Evolutionary conservation across 2,888 invertebrate genomes (phyloP).

Genomic region (Notodonta dromedarius): DNA sequence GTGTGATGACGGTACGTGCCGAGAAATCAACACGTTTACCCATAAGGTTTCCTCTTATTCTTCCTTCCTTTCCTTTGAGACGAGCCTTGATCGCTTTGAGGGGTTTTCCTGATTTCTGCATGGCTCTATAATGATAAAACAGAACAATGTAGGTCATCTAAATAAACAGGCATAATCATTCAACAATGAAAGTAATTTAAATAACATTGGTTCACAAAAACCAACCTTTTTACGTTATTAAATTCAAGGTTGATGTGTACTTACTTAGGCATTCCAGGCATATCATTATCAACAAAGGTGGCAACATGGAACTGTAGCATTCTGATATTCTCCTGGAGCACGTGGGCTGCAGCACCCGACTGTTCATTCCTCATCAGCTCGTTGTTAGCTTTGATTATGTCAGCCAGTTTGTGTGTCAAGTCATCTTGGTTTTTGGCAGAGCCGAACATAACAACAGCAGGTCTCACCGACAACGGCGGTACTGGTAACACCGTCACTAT

Average conservation of each 20-base stretch:
- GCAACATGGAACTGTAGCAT: constrained; percentile 99
- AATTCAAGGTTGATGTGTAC: constrained; percentile 29
- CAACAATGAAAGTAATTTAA: not conserved
- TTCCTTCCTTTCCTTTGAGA: constrained; percentile 98
- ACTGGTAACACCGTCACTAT: constrained; percentile 98
- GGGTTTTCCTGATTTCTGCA: constrained; percentile 99
- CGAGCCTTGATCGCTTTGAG: constrained; percentile 98
- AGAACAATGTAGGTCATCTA: not conserved
- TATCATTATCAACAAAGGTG: constrained; percentile 98
- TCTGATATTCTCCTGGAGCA: constrained; percentile 97
- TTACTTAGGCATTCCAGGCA: constrained; percentile 97
- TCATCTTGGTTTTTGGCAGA: constrained; percentile 99
- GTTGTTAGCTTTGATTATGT: constrained; percentile 99
- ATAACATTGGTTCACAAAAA: not conserved
- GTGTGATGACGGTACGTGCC: constrained; percentile 99
- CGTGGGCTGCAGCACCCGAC: constrained; percentile 98
- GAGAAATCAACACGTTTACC: constrained; percentile 99
- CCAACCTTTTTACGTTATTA: not conserved
- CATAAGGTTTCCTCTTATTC: constrained; percentile 99
- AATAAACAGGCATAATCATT: not conserved
- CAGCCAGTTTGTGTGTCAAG: constrained; percentile 98
- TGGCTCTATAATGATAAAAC: constrained; percentile 88
- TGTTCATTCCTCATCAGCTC: constrained; percentile 97
- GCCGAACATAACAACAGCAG: constrained; percentile 99
- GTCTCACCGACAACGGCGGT: constrained; percentile 97